Base-by-base conservation (phyloP, 2,888 invertebrate genomes). In the Caenorhabditis auriculariae region DNA sequence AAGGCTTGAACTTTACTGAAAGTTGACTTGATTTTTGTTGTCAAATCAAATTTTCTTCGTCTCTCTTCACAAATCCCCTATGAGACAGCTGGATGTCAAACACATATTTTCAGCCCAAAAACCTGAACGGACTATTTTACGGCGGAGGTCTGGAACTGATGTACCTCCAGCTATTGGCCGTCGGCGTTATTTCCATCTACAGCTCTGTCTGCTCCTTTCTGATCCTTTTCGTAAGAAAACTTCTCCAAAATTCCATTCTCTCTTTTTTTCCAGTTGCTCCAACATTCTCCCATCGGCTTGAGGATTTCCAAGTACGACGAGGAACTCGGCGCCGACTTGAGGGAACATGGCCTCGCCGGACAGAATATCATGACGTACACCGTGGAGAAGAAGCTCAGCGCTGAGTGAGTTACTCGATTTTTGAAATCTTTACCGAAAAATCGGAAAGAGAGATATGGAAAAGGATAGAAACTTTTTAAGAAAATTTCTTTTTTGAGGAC, bases 301-400 rank as follows among this genome's bases (percentile, higher is more conserved):
- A 64, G 77, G 12, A 59, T 77, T 17, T 67, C 74, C 15, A 69
- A 70, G 46, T 75, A 75, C 46, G 72, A 77, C 19, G 77, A 77
- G 54, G 72, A 77, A 53, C 51, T 77, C n/a, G 77, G 77, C 21
- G 77, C 77, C n/a, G 77, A 77, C 65, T 60, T 77, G 17, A 61
- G 75, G 19, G 77, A 77, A 49, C 75, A 75, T 32, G 77, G 77
- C 12, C 43, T 77, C 39, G 72, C 76, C 7, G 77, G 76, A 21
- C 57, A 74, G 35, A 77, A 77, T 53, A 67, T 77, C n/a, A 72
- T 73, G 56, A 64, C 65, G 37, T 77, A 77, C 54, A 69, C 66
- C 7, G 60, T 78, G 32, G 77, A 77, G 60, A 77, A 75, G 51
- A 71, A 69, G 45, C 32, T 77, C 45, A 74, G 67, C 24, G 62